Percentiles rank a stretch among this genome's conserved stretches.
Evolutionary conservation across 2,888 invertebrate species (phyloP).

Genomic region (Drosophila imparisetae): DNA sequence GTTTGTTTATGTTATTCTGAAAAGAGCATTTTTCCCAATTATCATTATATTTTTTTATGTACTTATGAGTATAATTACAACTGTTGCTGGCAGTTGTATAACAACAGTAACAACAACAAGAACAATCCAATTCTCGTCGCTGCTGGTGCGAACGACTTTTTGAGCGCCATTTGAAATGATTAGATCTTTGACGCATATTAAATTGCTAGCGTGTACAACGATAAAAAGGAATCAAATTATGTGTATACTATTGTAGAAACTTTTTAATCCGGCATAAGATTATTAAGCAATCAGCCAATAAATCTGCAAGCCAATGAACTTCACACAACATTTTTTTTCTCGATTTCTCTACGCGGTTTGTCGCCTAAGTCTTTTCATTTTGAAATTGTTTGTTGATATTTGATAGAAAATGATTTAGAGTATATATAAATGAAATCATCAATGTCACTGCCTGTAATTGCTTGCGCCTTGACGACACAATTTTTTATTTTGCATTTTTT

Average conservation of each 20-base stretch:
- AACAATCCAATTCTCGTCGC: constrained; percentile 58
- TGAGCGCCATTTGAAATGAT: constrained; percentile 61
- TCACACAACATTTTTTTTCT: constrained; percentile 16
- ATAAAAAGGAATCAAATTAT: constrained; percentile 48
- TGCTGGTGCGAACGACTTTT: constrained; percentile 67
- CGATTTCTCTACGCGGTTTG: constrained; percentile 28
- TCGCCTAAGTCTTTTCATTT: constrained; percentile 36
- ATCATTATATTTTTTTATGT: constrained; percentile 46
- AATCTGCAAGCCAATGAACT: constrained; percentile 77
- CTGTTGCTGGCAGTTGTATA: constrained; percentile 30
- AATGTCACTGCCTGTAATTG: constrained; percentile 76
- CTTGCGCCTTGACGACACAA: constrained; percentile 47
- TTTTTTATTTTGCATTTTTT: constrained; percentile 66
- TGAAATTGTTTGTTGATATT: constrained; percentile 17
- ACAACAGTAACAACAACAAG: constrained; percentile 5
- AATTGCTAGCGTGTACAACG: constrained; percentile 50
- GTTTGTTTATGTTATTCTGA: constrained; percentile 35
- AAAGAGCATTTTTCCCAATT: constrained; percentile 61
- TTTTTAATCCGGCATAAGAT: constrained; percentile 62
- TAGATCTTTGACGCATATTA: constrained; percentile 58
- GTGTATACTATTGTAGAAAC: constrained; percentile 19
- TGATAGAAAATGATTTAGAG: constrained; percentile 32
- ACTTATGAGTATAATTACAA: constrained; percentile 58
- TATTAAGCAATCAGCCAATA: constrained; percentile 79
- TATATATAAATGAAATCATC: constrained; percentile 52